Conservation (phyloP, 2,888 invertebrate genomes). For the Orthonychiurus folsomi region DNA sequence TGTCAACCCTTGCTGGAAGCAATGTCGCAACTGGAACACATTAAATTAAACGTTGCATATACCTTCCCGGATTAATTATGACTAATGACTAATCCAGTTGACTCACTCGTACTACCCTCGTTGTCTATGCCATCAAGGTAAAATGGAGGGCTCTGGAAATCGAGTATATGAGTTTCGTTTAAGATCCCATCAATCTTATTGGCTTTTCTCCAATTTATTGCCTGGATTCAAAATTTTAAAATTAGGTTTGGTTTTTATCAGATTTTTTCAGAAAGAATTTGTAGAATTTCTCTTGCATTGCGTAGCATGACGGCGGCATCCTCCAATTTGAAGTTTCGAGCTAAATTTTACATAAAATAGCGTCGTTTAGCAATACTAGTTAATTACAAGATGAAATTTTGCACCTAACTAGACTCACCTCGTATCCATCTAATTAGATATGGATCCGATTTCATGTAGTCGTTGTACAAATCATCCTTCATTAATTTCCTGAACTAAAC, state of each 20-base stretch:
- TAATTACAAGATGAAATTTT: too few relatives aligned
- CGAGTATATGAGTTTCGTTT: background rate
- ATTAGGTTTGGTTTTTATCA: too few relatives aligned
- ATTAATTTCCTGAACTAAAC: background rate
- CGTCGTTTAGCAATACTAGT: too few relatives aligned
- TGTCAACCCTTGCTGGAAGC: background rate
- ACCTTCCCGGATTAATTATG: too few relatives aligned
- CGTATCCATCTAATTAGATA: background rate
- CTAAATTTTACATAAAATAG: too few relatives aligned
- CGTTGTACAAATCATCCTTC: background rate
- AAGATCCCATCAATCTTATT: background rate
- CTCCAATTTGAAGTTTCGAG: background rate
- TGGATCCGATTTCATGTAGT: background rate
- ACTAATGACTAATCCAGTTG: too few relatives aligned
- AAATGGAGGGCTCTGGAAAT: background rate
- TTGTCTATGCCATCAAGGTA: background rate
- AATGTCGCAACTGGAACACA: background rate
- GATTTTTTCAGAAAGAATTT: background rate
- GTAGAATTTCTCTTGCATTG: background rate
- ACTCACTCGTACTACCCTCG: background rate
- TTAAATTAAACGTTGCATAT: too few relatives aligned
- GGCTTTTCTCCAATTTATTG: background rate
- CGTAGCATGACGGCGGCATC: background rate
- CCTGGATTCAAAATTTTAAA: background rate
- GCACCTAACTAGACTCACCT: too few relatives aligned